A percentile compares a stretch with the other conserved stretches of the same genome.
phyloP scores from a whole-genome alignment of 2,797 vertebrate genomes.

The Anguilla pacifica region DNA sequence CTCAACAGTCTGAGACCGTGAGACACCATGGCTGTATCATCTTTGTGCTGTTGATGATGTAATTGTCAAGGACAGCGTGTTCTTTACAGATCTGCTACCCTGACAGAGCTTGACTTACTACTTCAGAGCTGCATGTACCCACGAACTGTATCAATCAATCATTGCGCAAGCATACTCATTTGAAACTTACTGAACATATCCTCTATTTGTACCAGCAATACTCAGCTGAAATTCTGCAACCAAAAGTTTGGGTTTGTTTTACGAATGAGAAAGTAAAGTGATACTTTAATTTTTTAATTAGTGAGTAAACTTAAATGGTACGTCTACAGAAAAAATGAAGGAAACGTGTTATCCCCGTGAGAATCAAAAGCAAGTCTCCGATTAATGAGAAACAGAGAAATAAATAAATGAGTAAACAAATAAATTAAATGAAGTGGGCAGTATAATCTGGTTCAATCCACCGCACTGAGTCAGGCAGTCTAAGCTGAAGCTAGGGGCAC shows the following conservation, averaged over 20 bases:
- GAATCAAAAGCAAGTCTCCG: background rate
- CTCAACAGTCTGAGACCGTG: background rate
- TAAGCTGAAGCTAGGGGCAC: constrained; percentile 57
- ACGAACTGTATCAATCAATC: background rate
- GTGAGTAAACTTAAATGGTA: background rate
- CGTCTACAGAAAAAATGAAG: too few relatives aligned
- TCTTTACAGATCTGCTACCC: background rate
- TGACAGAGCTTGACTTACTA: background rate
- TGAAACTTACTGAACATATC: background rate
- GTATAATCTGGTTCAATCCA: constrained; percentile 28
- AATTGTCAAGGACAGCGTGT: background rate
- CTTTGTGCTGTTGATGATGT: background rate
- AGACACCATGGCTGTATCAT: background rate
- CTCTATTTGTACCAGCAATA: background rate
- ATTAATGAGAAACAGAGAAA: constrained; percentile 32
- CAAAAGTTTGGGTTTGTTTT: too few relatives aligned
- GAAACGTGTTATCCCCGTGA: background rate
- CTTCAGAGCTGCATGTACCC: background rate
- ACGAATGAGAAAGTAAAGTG: too few relatives aligned
- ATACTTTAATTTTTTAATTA: too few relatives aligned
- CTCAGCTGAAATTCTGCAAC: background rate
- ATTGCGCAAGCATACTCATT: background rate
- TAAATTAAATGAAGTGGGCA: background rate
- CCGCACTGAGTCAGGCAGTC: constrained; percentile 45
- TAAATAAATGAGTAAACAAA: constrained; percentile 14